Conservation (phyloP, 2,113 vertebrate genomes). For the Mixornis gularis region DNA sequence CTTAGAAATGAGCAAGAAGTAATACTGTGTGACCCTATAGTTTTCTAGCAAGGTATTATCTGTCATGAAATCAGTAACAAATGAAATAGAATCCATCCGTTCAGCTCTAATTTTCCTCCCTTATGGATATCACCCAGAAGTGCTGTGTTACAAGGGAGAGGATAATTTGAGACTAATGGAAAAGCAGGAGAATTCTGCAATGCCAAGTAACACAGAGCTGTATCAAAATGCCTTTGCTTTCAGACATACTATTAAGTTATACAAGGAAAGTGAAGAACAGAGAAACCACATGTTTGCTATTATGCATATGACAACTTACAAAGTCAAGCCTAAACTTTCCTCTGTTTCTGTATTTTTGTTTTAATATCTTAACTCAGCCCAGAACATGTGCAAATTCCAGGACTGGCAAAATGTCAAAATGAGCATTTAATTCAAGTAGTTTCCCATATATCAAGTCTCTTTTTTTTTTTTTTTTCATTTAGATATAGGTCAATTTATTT, state of each 20-base stretch:
- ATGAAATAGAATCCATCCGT: constrained; percentile 68
- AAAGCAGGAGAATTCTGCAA: constrained; percentile 64
- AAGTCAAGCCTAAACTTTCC: constrained; percentile 33
- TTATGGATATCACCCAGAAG: constrained; percentile 52
- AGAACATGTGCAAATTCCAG: constrained; percentile 29
- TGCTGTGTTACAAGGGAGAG: constrained; percentile 63
- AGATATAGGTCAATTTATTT: constrained; percentile 47
- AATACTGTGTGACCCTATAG: constrained; percentile 59
- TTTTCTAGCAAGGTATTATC: constrained; percentile 71
- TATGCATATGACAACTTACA: constrained; percentile 38
- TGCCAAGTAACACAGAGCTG: constrained; percentile 53
- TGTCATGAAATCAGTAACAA: constrained; percentile 71
- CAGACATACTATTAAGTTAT: constrained; percentile 58
- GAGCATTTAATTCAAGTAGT: constrained; percentile 58
- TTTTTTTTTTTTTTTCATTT: background rate
- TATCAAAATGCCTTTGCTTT: constrained; percentile 61
- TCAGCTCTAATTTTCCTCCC: constrained; percentile 65
- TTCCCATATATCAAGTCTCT: background rate
- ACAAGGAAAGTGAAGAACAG: constrained; percentile 45
- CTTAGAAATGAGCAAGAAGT: constrained; percentile 33
- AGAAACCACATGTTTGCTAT: constrained; percentile 58
- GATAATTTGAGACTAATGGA: constrained; percentile 70
- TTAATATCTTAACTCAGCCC: constrained; percentile 31
- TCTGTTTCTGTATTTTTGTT: constrained; percentile 25
- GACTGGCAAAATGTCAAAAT: constrained; percentile 54